Base-by-base conservation (phyloP, 2,113 vertebrate species). In the Canis aureus region DNA sequence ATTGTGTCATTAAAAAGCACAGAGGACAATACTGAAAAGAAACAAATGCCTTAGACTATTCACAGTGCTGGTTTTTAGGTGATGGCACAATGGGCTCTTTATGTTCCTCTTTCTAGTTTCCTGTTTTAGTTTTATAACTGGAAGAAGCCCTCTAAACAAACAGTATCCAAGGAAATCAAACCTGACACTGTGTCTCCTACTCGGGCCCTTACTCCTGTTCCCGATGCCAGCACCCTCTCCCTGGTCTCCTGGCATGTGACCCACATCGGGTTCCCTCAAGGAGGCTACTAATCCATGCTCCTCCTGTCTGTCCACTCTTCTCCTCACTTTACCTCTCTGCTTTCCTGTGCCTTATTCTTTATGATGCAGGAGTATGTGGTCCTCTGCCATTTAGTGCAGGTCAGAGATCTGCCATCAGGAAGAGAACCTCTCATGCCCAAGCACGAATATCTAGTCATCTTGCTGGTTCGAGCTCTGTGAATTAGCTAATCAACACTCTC, bases 1-100 rank as follows among this genome's bases (percentile, higher is more conserved):
- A 3, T 15, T 78, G 15, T 53, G 25, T 79, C 57, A 71, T 83
- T 9, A 55, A 57, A 67, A 91, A 73, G 17, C 15, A 64, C 27
- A 89, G 78, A 91, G 85, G 94, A 71, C 69, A 64, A 71, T 64
- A 60, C 49, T 27, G 57, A 60, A 91, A 35, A 62, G 32, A 93
- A 67, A 94, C 12, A 19, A 92, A 67, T 3, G 11, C 11, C 51
- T 76, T 32, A 7, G 13, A 20, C 51, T 53, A 51, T 49, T 92
- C 19, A 76, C 3, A n/a, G 55, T 38, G 53, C 11, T 82, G 29
- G 57, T 19, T 82, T 94, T 85, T 69, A 69, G 53, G 3, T 23
- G 4, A 53, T 29, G 29, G n/a, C 6, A 51, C 25, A 82, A 51
- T 38, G 51, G 29, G 19, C 62, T 83, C 23, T 84, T 82, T 82